Evolutionary conservation across 2,888 invertebrate genomes (phyloP), one percentile per base, ranked within the genome.

Genomic region (Ochropleura plecta): DNA sequence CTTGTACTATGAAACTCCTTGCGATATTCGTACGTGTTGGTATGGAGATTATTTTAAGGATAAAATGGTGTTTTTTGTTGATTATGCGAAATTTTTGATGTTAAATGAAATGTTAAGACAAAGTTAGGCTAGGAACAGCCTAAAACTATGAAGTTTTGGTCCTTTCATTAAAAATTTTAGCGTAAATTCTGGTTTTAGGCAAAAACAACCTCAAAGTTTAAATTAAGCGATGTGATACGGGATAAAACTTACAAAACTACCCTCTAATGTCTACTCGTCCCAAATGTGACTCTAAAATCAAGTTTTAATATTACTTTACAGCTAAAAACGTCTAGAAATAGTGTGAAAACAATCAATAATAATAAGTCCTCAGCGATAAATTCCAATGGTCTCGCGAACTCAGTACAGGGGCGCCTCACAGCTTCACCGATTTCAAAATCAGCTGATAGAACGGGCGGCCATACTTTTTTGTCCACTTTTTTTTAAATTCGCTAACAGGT

Each of bases 401-500:
- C 59, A 64, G 87, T 86, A 78, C 84, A 74, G 87, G 84, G 86
- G 86, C 86, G 86, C 86, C 86, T 86, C 86, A 76, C 78, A 86
- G 70, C 65, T 70, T 71, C 75, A 71, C 63, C 76, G 86, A 83
- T 83, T 78, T 79, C 74, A 81, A 87, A 86, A 87, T 86, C 86
- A 86, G 86, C 86, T 86, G 86, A 87, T 82, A 65, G 64, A 78
- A 78, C 73, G 63, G 79, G 71, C 87, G 76, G 84, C 80, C 86
- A 85, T 84, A 68, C 64, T 73, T 84, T 82, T 77, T 86, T 84
- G 65, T 77, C 65, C 10, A 68, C 48, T 84, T 86, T 86, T 83
- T 86, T 86, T 82, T 71, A 69, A 85, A 86, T 81, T 86, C 72
- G 87, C 84, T 78, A 86, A 86, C 86, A 86, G 86, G 86, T 86